Evolutionary conservation across 64 coral and sea anemone genomes (phyloP), one percentile per base, ranked within the genome.

Genomic region (Pachyseris speciosa): DNA sequence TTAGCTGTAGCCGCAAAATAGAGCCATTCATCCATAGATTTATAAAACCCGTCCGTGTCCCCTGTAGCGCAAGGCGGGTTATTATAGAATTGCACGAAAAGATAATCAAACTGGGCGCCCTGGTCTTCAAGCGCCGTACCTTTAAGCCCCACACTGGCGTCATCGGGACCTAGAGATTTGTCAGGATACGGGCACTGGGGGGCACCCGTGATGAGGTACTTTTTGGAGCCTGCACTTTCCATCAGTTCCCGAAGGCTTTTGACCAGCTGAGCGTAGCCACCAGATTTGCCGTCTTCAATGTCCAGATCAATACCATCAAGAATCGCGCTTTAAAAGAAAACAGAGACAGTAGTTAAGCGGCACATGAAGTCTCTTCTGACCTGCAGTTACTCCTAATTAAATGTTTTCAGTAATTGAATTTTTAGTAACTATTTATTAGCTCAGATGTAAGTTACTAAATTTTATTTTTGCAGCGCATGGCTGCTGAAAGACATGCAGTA

Each of bases 251-350:
- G 83, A n/a, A 95, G 41, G 64, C 92, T 89, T 52, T 55, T 44
- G 2, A 95, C 75, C 17, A 95, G 91, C 45, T 91, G 88, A 3
- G 88, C 81, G 52, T 95, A 91, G 76, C 91, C 81, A 48, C 87
- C 48, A 37, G 72, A 69, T 9, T 88, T 55, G 16, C 51, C 88
- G 15, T 80, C 87, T 83, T 95, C 94, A 52, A 95, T 95, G 42
- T 95, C 89, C 24, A 95, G 94, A 67, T 95, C 94, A 48, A 95
- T 76, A 67, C 94, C 94, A 44, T 92, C 94, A n/a, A n/a, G n/a
- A n/a, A n/a, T n/a, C n/a, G n/a, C n/a, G n/a, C n/a, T n/a, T n/a
- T n/a, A n/a, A n/a, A n/a, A n/a, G n/a, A n/a, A n/a, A n/a, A n/a
- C n/a, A n/a, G n/a, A n/a, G n/a, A n/a, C n/a, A n/a, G n/a, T n/a